Percentiles rank a stretch among this genome's conserved stretches.
These are phyloP conservation scores for Vespertilio murinus DNA, from an alignment of 2,797 vertebrate species.

Conservation along the genomic window DNA sequence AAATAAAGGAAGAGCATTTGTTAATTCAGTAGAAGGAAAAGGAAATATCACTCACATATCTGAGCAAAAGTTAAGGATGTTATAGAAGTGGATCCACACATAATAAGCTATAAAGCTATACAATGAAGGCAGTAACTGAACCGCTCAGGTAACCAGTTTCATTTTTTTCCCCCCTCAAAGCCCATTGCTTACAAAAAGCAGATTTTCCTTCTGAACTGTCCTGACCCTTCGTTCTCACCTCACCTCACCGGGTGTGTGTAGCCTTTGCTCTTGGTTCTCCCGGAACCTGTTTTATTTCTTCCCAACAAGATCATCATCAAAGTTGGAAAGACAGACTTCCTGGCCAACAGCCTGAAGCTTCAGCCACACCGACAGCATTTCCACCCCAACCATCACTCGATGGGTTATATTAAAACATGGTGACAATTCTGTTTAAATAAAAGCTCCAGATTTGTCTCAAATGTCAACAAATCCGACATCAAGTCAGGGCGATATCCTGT, in stretches of 20 bases:
- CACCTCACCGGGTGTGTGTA: background rate
- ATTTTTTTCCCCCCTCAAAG: background rate
- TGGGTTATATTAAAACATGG: constrained; percentile 54
- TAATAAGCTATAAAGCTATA: background rate
- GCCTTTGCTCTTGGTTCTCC: background rate
- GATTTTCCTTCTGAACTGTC: constrained; percentile 1
- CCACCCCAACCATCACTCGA: constrained; percentile 22
- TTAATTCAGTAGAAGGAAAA: background rate
- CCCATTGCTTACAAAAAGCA: background rate
- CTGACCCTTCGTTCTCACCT: background rate
- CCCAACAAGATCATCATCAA: constrained; percentile 22
- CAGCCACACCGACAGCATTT: constrained; percentile 37
- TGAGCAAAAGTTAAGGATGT: background rate
- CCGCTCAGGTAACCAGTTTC: background rate
- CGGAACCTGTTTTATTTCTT: constrained; percentile 50
- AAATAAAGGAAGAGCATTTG: background rate
- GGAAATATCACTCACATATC: background rate
- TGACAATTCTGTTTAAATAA: constrained; percentile 68
- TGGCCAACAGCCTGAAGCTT: background rate
- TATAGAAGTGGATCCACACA: background rate
- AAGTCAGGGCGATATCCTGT: constrained; percentile 40
- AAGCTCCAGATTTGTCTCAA: constrained; percentile 60
- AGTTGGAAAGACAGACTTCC: constrained; percentile 48
- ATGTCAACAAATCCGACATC: constrained; percentile 56
- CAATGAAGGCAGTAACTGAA: background rate